Percentiles rank a stretch among this genome's conserved stretches.
Conservation (phyloP, 2,888 invertebrate genomes). For the Orchesellides sinensis region DNA sequence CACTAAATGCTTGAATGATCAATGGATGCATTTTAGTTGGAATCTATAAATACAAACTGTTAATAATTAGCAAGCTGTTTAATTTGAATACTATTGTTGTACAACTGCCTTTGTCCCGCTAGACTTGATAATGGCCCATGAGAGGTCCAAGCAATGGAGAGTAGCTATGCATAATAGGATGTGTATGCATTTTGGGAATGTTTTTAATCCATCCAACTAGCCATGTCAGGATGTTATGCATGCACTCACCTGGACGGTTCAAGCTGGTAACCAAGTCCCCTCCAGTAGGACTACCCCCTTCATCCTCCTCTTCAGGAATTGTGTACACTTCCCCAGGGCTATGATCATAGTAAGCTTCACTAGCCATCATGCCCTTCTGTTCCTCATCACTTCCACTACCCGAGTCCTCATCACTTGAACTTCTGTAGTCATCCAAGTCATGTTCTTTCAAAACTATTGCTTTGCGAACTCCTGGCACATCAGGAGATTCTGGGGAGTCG, state of each 20-base stretch:
- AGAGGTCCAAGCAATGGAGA: slow-evolving; percentile 71
- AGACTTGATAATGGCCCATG: slow-evolving; percentile 64
- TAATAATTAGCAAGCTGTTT: too few species aligned
- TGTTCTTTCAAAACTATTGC: slow-evolving; percentile 73
- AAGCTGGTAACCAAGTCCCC: slow-evolving; percentile 78
- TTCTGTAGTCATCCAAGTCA: slow-evolving; percentile 75
- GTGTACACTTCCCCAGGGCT: slow-evolving; percentile 79
- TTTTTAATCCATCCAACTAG: slow-evolving; percentile 59
- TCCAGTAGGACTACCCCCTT: slow-evolving; percentile 78
- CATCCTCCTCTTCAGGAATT: slow-evolving; percentile 79
- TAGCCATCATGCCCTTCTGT: slow-evolving; percentile 50
- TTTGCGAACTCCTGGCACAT: slow-evolving; percentile 73
- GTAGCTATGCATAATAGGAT: slow-evolving; percentile 63
- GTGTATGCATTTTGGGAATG: slow-evolving; percentile 51
- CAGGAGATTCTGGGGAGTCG: slow-evolving; percentile 72
- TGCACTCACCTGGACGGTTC: slow-evolving; percentile 75
- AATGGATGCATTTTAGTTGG: too few species aligned
- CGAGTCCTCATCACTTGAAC: slow-evolving; percentile 74
- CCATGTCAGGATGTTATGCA: slow-evolving; percentile 39
- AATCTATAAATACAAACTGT: too few species aligned
- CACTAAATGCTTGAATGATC: too few species aligned
- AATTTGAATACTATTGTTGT: not conserved
- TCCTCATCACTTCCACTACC: slow-evolving; percentile 71
- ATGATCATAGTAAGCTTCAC: slow-evolving; percentile 76
- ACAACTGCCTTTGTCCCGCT: slow-evolving; percentile 39